Conservation (phyloP, 2,797 vertebrate genomes). For the Limnodromus scolopaceus region DNA sequence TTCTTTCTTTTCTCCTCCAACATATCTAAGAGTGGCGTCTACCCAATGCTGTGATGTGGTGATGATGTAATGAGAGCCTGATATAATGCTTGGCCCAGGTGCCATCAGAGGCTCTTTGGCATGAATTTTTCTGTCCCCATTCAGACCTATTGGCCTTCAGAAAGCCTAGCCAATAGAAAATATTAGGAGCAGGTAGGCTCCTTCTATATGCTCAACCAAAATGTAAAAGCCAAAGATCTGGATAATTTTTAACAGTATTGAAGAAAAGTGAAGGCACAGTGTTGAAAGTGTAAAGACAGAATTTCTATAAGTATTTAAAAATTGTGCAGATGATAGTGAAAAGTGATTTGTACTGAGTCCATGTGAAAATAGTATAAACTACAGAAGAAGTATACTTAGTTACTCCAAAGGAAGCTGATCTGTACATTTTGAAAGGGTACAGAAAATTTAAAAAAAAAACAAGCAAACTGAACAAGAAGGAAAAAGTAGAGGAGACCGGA, state of each 20-base stretch:
- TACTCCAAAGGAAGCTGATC: background rate
- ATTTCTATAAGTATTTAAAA: background rate
- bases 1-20: background rate
- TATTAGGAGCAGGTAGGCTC: background rate
- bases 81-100: background rate
- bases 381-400: background rate
- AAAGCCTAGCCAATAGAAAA: background rate
- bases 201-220: background rate
- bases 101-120: background rate
- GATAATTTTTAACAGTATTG: background rate
- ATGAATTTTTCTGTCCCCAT: background rate
- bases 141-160: background rate
- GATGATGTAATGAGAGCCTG: background rate
- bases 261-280: background rate
- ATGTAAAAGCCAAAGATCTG: background rate
- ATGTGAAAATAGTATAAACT: background rate
- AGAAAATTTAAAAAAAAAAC: background rate
- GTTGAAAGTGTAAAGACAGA: background rate
- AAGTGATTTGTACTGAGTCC: background rate
- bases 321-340: background rate
- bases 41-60: background rate
- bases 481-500: background rate
- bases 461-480: background rate
- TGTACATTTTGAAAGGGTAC: background rate
- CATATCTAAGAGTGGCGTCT: background rate